Percentiles rank a stretch among this genome's conserved stretches.
Evolutionary conservation across 1,140 invertebrate species (phyloP).

Genomic region (Bilobella aurantiaca): DNA sequence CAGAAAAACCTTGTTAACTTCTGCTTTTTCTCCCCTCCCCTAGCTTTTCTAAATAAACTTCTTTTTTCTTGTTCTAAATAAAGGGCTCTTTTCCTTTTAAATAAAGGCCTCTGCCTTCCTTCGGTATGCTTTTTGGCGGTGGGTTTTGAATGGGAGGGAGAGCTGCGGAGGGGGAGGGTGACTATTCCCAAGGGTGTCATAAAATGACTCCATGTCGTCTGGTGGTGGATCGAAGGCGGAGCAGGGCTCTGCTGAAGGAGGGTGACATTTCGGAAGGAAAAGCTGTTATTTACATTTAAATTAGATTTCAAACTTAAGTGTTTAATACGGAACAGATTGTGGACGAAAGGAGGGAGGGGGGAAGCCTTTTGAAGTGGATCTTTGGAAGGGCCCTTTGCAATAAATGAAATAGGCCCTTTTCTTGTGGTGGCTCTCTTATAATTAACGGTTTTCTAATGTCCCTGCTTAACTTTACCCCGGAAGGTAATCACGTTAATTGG

Average conservation of each 20-base stretch:
- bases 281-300: conserved; percentile 4
- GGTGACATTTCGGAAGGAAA: neutral
- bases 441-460: too few species aligned
- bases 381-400: too few species aligned
- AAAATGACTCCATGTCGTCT: conserved; percentile 3
- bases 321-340: conserved; percentile 9
- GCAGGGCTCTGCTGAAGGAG: neutral
- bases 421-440: too few species aligned
- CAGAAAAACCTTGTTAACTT: conserved; percentile 3
- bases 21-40: neutral
- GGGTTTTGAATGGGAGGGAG: neutral
- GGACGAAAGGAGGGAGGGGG: too few species aligned
- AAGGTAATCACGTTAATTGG: too few species aligned
- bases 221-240: neutral
- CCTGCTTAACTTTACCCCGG: too few species aligned
- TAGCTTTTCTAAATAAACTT: neutral
- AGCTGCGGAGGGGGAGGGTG: neutral
- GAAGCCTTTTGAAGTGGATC: too few species aligned
- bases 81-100: neutral
- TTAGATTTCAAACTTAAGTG: neutral
- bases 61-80: neutral
- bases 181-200: neutral
- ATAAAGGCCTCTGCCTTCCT: neutral
- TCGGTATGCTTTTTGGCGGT: neutral
- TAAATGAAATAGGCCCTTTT: too few species aligned